phyloP scores from a whole-genome alignment of 2,888 invertebrate species.

The Strigamia crassipes region DNA sequence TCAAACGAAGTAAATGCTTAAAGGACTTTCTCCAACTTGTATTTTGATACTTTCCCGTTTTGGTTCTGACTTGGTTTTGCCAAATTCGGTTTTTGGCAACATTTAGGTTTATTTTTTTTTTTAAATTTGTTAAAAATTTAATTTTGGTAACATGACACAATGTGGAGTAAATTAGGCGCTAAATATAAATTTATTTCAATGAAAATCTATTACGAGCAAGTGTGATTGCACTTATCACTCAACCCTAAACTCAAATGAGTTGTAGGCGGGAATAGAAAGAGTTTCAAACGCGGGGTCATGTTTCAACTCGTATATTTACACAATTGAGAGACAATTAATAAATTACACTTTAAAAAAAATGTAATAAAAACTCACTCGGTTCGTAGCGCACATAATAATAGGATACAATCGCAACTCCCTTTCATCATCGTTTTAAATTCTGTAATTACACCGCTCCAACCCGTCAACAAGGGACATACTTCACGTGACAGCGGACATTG shows the following conservation, averaged over 20 bases:
- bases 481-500: conserved; percentile 1
- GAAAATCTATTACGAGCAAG: background rate
- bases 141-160: background rate
- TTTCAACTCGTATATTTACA: background rate
- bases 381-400: background rate
- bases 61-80: background rate
- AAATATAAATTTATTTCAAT: too few relatives aligned
- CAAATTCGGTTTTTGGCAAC: conserved; percentile 9
- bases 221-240: background rate
- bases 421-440: background rate
- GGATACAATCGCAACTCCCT: background rate
- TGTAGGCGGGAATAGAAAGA: background rate
- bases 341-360: background rate
- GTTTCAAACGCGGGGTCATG: background rate
- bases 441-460: background rate
- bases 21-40: background rate
- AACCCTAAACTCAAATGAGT: background rate
- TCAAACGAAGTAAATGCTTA: background rate
- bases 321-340: background rate
- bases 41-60: conserved; percentile 19
- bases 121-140: background rate
- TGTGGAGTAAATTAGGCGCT: background rate
- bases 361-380: background rate
- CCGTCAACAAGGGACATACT: background rate
- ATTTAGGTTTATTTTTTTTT: background rate